A percentile compares a stretch with the other conserved stretches of the same genome.
Evolutionary conservation across 2,888 invertebrate genomes (phyloP).

Genomic region (Caenorhabditis doughertyi): DNA sequence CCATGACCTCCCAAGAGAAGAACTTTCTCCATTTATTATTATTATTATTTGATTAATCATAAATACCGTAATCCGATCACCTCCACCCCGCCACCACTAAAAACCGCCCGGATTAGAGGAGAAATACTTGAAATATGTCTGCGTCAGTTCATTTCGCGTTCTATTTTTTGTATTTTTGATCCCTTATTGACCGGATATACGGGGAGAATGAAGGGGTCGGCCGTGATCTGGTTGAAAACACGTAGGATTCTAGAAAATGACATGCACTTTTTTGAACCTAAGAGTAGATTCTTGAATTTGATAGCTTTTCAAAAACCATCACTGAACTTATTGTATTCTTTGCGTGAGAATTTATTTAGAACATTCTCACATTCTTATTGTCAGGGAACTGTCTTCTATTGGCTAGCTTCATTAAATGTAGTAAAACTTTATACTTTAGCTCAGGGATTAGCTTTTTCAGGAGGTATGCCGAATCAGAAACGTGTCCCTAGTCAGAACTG

Average conservation of each 20-base stretch:
- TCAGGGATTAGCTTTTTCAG: too few relatives aligned
- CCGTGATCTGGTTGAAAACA: slow-evolving; percentile 3
- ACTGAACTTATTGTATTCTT: too few relatives aligned
- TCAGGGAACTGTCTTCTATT: too few relatives aligned
- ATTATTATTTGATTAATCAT: slow-evolving; percentile 43
- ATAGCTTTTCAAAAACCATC: too few relatives aligned
- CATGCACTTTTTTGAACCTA: neutral
- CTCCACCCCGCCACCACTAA: neutral
- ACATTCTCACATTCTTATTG: too few relatives aligned
- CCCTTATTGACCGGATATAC: slow-evolving; percentile 30
- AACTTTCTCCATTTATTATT: neutral
- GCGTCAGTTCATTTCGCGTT: slow-evolving; percentile 4
- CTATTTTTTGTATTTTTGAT: slow-evolving; percentile 36
- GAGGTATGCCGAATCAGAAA: too few relatives aligned
- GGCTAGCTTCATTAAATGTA: too few relatives aligned
- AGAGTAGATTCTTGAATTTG: too few relatives aligned
- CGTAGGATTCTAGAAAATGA: neutral
- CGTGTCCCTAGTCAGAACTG: too few relatives aligned
- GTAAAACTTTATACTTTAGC: too few relatives aligned
- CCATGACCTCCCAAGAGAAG: neutral
- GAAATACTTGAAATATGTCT: slow-evolving; percentile 16
- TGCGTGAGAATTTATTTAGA: too few relatives aligned
- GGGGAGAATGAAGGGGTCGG: too few relatives aligned
- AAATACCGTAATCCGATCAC: slow-evolving; percentile 7
- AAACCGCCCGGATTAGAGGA: slow-evolving; percentile 46